Conservation (phyloP, 2,797 vertebrate genomes). For the Gorsachius magnificus region DNA sequence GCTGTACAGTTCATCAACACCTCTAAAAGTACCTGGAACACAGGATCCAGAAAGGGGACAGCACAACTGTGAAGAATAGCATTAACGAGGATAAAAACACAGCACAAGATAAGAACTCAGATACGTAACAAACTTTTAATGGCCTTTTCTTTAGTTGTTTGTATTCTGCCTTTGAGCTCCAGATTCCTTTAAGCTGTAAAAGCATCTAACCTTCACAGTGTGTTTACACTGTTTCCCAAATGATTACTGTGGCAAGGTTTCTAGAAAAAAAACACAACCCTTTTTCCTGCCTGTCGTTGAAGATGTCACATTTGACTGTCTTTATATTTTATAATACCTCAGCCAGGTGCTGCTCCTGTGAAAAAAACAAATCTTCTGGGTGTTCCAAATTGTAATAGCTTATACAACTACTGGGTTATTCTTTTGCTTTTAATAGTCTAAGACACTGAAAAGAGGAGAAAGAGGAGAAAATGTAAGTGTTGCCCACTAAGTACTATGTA, state of each 20-base stretch:
- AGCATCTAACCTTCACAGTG: neutral
- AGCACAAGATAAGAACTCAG: neutral
- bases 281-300: neutral
- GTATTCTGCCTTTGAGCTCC: neutral
- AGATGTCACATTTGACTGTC: neutral
- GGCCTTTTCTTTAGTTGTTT: neutral
- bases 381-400: neutral
- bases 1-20: neutral
- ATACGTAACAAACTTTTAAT: neutral
- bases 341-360: neutral
- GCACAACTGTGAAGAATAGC: neutral
- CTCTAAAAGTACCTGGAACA: neutral
- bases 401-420: constrained; percentile 4
- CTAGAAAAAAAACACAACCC: neutral
- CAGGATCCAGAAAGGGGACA: neutral
- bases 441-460: constrained; percentile 20
- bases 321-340: neutral
- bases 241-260: neutral
- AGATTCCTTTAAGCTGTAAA: neutral
- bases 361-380: neutral
- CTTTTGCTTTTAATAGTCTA: constrained; percentile 20
- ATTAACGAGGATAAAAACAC: neutral
- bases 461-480: neutral
- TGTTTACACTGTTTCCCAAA: neutral
- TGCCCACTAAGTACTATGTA: neutral